These are phyloP conservation scores for Coreius guichenoti DNA, from an alignment of 2,797 vertebrate species.

Conservation along the genomic window DNA sequence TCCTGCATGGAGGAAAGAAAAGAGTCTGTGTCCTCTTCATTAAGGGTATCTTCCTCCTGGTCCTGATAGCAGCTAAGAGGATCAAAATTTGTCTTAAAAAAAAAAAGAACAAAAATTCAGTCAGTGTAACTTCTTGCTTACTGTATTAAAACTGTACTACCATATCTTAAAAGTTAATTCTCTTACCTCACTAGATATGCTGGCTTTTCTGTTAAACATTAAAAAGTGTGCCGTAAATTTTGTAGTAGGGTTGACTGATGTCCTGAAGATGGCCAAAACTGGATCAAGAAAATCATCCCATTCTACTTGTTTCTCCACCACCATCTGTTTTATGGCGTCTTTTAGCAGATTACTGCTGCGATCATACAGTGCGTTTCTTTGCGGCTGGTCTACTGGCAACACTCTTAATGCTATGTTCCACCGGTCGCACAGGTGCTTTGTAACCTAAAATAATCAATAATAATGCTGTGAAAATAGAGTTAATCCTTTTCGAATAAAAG, in stretches of 20 bases:
- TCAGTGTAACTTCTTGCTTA: not conserved
- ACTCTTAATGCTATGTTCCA: conserved; percentile 86
- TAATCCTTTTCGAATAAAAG: not conserved
- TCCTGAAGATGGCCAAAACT: conserved; percentile 84
- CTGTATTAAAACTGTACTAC: not conserved
- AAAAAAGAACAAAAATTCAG: not conserved
- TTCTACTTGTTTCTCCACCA: conserved; percentile 79
- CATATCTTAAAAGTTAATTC: not conserved
- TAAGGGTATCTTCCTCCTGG: conserved; percentile 65
- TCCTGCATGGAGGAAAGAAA: conserved; percentile 78
- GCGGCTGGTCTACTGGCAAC: conserved; percentile 74
- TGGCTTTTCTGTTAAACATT: conserved; percentile 87
- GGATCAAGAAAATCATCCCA: conserved; percentile 89
- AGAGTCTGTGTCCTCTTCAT: conserved; percentile 65
- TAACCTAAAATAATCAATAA: conserved; percentile 76
- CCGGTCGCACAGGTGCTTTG: conserved; percentile 76
- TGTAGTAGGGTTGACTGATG: conserved; percentile 81
- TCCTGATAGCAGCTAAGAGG: conserved; percentile 72
- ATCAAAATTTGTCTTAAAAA: conserved; percentile 71
- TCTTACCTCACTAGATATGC: conserved; percentile 75
- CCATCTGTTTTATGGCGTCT: conserved; percentile 81
- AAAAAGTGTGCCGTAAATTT: conserved; percentile 88
- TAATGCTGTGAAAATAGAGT: not conserved
- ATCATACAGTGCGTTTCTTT: conserved; percentile 76
- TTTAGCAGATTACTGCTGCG: conserved; percentile 73